phyloP scores from a whole-genome alignment of 2,113 vertebrate genomes.

The Struthidea cinerea region DNA sequence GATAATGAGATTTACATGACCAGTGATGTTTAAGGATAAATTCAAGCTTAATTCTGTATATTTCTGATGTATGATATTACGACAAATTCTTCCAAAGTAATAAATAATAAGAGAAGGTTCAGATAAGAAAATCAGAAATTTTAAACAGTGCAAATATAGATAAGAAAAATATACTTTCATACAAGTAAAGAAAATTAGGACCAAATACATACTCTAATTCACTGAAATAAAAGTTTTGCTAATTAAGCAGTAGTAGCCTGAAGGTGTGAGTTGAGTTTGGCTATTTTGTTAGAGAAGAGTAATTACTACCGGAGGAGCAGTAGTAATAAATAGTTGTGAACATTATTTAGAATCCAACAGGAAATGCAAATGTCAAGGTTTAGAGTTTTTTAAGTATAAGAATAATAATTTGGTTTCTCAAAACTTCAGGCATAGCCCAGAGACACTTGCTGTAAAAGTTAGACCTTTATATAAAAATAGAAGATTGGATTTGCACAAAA shows the following conservation, averaged over 20 bases:
- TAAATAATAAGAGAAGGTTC: background rate
- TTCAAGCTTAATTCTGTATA: background rate
- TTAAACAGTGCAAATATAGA: background rate
- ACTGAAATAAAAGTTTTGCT: background rate
- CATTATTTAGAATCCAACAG: background rate
- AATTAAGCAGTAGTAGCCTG: background rate
- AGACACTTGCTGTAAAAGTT: conserved; percentile 4
- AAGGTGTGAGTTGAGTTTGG: background rate
- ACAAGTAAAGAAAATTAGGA: background rate
- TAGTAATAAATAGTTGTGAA: background rate
- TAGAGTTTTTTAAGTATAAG: conserved; percentile 18
- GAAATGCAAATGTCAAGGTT: background rate
- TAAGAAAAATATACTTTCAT: background rate
- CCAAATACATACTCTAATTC: background rate
- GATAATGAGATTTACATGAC: background rate
- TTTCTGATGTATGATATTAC: background rate
- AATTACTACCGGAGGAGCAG: background rate
- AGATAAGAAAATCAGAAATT: background rate
- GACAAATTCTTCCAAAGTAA: background rate
- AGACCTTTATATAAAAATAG: conserved; percentile 53
- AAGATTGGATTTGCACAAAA: conserved; percentile 37
- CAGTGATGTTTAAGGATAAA: background rate
- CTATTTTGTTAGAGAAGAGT: background rate
- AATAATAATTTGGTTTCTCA: conserved; percentile 14
- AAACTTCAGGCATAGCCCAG: conserved; percentile 11